Conservation (phyloP, 2,797 vertebrate species). For the Erethizon dorsatum region DNA sequence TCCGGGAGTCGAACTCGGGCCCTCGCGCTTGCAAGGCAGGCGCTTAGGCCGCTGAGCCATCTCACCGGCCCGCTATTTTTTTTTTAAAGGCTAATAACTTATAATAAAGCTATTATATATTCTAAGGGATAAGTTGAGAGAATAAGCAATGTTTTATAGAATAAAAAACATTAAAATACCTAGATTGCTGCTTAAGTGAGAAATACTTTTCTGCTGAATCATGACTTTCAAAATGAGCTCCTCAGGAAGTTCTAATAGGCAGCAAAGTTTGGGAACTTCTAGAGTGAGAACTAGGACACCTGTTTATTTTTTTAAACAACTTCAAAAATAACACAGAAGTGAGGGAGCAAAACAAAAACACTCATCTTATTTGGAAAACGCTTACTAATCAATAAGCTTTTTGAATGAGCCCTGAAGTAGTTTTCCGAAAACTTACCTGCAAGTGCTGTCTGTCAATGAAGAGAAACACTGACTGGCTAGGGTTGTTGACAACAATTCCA, state of each 20-base stretch:
- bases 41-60: too few species aligned
- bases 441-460: constrained; percentile 99
- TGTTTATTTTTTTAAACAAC: background rate
- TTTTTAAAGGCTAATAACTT: background rate
- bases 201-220: background rate
- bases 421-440: constrained; percentile 92
- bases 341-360: background rate
- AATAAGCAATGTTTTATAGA: background rate
- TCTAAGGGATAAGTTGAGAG: background rate
- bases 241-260: background rate
- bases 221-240: background rate
- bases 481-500: constrained; percentile 99
- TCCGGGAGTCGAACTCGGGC: too few species aligned
- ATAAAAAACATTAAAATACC: constrained; percentile 12
- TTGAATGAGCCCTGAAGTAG: background rate
- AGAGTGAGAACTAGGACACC: background rate
- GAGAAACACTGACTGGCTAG: constrained; percentile 99
- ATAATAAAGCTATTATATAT: background rate
- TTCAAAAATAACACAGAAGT: background rate
- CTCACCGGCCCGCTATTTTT: too few species aligned
- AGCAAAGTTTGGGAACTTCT: background rate
- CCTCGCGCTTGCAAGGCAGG: too few species aligned
- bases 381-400: background rate
- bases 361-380: background rate
- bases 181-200: background rate